Evolutionary conservation across 2,797 vertebrate genomes (phyloP).

Genomic region (Sciaenops ocellatus): DNA sequence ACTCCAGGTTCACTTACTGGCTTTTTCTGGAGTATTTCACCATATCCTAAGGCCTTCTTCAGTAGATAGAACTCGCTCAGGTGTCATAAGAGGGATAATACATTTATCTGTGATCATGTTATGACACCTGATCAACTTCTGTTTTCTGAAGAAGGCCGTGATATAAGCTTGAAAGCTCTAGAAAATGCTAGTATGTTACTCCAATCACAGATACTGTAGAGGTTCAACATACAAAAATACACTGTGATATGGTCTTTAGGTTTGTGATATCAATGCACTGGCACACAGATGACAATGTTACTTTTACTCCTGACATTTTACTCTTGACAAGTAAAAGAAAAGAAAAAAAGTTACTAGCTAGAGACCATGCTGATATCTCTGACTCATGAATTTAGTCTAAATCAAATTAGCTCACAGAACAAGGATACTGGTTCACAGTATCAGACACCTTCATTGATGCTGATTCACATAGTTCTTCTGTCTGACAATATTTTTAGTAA

Average conservation of each 20-base stretch:
- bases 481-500: neutral
- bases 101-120: neutral
- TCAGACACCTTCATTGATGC: neutral
- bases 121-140: neutral
- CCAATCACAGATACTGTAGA: neutral
- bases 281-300: neutral
- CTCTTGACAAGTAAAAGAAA: too few relatives aligned
- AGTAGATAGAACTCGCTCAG: neutral
- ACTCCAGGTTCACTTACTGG: neutral
- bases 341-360: neutral
- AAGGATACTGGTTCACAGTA: conserved; percentile 1
- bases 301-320: neutral
- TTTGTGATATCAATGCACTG: neutral
- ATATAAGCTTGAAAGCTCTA: neutral
- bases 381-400: conserved; percentile 10
- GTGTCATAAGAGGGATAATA: neutral
- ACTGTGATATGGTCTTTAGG: neutral
- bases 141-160: neutral
- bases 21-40: neutral
- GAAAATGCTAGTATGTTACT: neutral
- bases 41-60: neutral
- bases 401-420: conserved; percentile 19
- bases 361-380: neutral
- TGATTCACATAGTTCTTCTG: neutral
- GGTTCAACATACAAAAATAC: neutral